Evolutionary conservation across 2,113 vertebrate species (phyloP), one percentile per base, ranked within the genome.

Genomic region (Microtus oregoni): DNA sequence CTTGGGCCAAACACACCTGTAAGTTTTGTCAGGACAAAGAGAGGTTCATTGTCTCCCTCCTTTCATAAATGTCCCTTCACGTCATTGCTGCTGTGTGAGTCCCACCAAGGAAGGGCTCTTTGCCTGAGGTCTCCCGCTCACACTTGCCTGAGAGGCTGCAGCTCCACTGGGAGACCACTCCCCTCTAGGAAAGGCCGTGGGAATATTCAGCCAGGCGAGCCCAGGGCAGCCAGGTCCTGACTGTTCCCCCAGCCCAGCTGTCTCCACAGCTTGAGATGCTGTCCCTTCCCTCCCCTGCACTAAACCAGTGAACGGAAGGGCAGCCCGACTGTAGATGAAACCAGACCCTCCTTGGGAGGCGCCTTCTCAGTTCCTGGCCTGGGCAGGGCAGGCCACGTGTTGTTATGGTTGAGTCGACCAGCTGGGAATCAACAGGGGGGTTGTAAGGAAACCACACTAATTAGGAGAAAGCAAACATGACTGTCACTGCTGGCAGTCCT

Each of bases 401-500:
- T 97, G 97, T 97, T 97, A 96, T 79, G 94, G 92, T 95, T 96
- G 81, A 97, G 89, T 70, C 9, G 0, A 78, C 94, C 96, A 97
- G 96, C 97, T 97, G 97, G 93, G 90, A 96, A 92, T 97, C 96
- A 89, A 92, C 86, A 79, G 95, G 94, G 87, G 90, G 50, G 1
- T 82, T 95, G 86, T 89, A 95, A 97, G 92, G 97, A 97, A 97
- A 96, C 94, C 94, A 70, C 94, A 85, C 89, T 96, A 94, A 94
- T 97, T 95, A 97, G 88, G 88, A 90, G 81, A 97, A 96, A 97
- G 96, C 96, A 96, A 97, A 96, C 88, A 92, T 22, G 88, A 86
- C 72, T 65, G 86, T 92, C 97, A 94, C 72, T 28, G 79, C 81
- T 44, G 72, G 63, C 28, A 20, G 82, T 47, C 38, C 38, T 65